Conservation (phyloP, 2,113 vertebrate genomes). For the Poecile atricapillus region DNA sequence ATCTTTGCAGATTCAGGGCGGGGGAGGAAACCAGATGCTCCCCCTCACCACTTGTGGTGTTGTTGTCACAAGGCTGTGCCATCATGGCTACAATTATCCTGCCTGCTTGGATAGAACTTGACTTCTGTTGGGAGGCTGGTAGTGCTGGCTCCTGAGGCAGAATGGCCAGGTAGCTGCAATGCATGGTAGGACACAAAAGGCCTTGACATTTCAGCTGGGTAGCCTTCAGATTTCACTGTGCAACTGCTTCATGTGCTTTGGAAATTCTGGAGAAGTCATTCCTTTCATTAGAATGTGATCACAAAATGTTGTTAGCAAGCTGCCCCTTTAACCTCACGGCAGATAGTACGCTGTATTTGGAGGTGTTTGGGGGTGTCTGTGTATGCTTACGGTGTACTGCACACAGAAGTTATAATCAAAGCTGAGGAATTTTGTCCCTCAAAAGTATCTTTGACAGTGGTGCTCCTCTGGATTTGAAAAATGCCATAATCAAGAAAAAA, state of each 20-base stretch:
- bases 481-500: neutral
- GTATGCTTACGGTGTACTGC: neutral
- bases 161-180: neutral
- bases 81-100: accelerated
- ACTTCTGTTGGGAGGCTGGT: neutral
- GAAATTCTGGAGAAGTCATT: neutral
- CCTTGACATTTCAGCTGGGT: neutral
- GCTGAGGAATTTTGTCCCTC: neutral
- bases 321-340: neutral
- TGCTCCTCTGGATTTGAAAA: neutral
- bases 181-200: neutral
- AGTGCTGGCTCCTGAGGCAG: neutral
- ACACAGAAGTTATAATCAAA: neutral
- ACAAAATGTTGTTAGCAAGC: neutral
- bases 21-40: neutral
- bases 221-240: neutral
- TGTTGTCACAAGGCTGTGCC: neutral
- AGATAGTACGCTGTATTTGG: neutral
- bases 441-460: neutral
- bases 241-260: neutral
- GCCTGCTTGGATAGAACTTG: neutral
- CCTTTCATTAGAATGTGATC: neutral
- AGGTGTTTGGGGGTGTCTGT: neutral
- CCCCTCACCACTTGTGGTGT: accelerated
- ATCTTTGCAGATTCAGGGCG: neutral